phyloP scores from a whole-genome alignment of 2,797 vertebrate genomes.

The Paedocypris micromegethes region DNA sequence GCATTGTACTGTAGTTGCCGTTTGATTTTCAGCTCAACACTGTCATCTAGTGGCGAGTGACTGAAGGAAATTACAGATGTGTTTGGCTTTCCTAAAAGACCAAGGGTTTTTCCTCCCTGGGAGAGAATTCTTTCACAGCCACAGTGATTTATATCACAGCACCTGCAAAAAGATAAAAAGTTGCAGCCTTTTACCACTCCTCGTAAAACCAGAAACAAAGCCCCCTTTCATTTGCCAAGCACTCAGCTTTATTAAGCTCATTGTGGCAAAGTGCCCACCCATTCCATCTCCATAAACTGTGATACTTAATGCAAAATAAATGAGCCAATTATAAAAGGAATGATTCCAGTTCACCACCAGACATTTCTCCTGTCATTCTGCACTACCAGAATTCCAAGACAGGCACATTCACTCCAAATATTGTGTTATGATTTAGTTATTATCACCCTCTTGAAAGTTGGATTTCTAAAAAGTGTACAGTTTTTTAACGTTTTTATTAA shows the following conservation, averaged over 20 bases:
- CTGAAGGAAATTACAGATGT: background rate
- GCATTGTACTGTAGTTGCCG: background rate
- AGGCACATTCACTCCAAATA: too few species aligned
- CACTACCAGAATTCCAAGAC: too few species aligned
- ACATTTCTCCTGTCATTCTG: too few species aligned
- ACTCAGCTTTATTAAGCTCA: constrained; percentile 18
- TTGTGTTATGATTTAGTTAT: too few species aligned
- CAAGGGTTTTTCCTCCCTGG: background rate
- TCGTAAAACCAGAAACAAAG: background rate
- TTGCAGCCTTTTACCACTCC: background rate
- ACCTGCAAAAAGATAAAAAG: background rate
- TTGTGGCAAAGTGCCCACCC: constrained; percentile 3
- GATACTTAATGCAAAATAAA: constrained; percentile 22
- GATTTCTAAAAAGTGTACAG: too few species aligned
- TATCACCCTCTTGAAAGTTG: too few species aligned
- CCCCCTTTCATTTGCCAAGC: background rate
- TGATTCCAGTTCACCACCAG: background rate
- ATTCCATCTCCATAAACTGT: constrained; percentile 7
- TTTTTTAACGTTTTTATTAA: too few species aligned
- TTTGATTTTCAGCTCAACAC: constrained; percentile 6
- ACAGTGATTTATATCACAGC: background rate
- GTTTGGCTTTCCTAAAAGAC: background rate
- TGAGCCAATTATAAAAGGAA: constrained; percentile 8
- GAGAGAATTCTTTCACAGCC: background rate
- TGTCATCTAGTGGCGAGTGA: constrained; percentile 29